Conservation (phyloP, 2,113 vertebrate species). For the Corythornis madagascariensis region DNA sequence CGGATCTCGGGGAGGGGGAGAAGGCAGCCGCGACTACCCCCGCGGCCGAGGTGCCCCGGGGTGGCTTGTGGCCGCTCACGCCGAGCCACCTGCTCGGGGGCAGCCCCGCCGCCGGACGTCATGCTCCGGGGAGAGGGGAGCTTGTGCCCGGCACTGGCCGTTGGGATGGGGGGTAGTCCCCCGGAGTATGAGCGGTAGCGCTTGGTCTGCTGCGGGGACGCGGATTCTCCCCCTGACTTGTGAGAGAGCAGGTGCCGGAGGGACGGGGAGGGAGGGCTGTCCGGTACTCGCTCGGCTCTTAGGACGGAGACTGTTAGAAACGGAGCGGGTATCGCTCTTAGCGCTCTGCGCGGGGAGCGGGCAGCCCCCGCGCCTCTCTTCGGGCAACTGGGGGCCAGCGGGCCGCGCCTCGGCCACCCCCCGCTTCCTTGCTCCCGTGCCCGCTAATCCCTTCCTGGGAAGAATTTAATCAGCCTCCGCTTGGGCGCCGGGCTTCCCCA, state of each 20-base stretch:
- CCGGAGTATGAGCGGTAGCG: not conserved
- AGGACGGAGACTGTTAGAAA: not conserved
- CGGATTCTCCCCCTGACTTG: fast-evolving
- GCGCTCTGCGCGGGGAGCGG: not conserved
- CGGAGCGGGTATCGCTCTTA: fast-evolving
- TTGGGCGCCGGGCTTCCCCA: not conserved
- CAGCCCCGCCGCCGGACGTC: not conserved
- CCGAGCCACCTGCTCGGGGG: slow-evolving; percentile 33
- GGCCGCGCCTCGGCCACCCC: not conserved
- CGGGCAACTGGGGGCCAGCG: not conserved
- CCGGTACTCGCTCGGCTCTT: not conserved
- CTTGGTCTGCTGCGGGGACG: not conserved
- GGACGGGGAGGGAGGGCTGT: not conserved
- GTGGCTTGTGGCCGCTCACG: not conserved
- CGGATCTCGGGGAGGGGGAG: not conserved
- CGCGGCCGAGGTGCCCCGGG: not conserved
- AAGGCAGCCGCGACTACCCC: not conserved
- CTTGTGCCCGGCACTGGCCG: not conserved
- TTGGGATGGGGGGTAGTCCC: too few species aligned
- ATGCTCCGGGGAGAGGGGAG: not conserved
- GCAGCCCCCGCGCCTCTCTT: not conserved
- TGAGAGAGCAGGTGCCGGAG: slow-evolving; percentile 4
- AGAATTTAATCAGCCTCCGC: slow-evolving; percentile 59
- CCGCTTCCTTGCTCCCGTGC: not conserved
- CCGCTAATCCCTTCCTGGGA: slow-evolving; percentile 42